Evolutionary conservation across 2,797 vertebrate genomes (phyloP).

Genomic region (Lutra lutra): DNA sequence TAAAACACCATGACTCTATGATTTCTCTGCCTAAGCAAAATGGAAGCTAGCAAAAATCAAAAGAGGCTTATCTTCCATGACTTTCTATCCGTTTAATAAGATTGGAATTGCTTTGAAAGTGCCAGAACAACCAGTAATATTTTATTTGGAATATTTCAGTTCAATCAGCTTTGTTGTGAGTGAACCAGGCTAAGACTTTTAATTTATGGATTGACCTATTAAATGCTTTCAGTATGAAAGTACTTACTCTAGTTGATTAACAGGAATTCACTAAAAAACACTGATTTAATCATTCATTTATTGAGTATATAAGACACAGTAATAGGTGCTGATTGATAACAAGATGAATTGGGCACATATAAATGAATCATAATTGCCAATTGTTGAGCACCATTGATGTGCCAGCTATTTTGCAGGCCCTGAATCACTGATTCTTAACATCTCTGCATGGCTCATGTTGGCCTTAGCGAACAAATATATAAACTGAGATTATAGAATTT

Average conservation of each 20-base stretch:
- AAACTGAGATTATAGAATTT: background rate
- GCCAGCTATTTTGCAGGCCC: background rate
- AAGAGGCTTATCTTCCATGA: background rate
- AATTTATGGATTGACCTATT: background rate
- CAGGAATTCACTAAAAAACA: background rate
- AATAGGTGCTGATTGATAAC: background rate
- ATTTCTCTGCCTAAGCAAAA: background rate
- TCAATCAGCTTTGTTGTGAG: background rate
- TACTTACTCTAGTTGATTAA: background rate
- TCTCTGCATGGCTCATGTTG: background rate
- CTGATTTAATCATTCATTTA: background rate
- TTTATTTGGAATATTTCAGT: slow-evolving; percentile 14
- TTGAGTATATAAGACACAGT: background rate
- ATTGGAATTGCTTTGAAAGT: background rate
- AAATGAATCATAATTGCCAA: background rate
- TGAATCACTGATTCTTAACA: background rate
- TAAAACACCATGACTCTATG: background rate
- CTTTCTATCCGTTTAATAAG: background rate
- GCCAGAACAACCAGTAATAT: background rate
- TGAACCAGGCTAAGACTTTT: background rate
- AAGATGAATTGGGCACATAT: background rate
- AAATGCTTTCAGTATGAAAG: slow-evolving; percentile 30
- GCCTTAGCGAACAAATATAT: background rate
- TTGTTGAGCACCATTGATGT: background rate
- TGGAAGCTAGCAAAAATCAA: background rate